Percentiles rank a stretch among this genome's conserved stretches.
These are phyloP conservation scores for Trichopria drosophilae DNA, from an alignment of 2,888 invertebrate genomes.

Conservation along the genomic window DNA sequence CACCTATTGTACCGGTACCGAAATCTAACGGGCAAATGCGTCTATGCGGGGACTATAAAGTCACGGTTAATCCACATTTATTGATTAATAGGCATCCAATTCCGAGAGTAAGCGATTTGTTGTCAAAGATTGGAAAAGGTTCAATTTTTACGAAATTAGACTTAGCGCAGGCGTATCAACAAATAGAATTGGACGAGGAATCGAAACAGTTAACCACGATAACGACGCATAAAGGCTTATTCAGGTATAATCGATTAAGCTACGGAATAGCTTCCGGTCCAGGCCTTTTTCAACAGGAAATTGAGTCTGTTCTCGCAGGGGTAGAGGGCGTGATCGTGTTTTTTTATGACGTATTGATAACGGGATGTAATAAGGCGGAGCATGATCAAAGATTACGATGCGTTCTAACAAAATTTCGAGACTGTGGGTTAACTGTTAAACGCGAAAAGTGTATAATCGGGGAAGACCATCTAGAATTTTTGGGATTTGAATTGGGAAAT, in stretches of 20 bases:
- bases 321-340: slow-evolving; percentile 49
- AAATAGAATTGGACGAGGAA: slow-evolving; percentile 44
- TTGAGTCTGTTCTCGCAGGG: slow-evolving; percentile 40
- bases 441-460: slow-evolving; percentile 25
- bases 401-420: slow-evolving; percentile 19
- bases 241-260: slow-evolving; percentile 28
- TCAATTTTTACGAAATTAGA: slow-evolving; percentile 42
- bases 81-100: slow-evolving; percentile 37
- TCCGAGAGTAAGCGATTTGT: slow-evolving; percentile 33
- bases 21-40: slow-evolving; percentile 46
- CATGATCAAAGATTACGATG: slow-evolving; percentile 41
- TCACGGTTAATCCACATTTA: slow-evolving; percentile 45
- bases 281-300: slow-evolving; percentile 45
- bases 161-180: slow-evolving; percentile 47
- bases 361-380: slow-evolving; percentile 38
- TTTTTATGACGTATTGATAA: slow-evolving; percentile 54
- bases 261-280: slow-evolving; percentile 33
- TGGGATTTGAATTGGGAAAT: slow-evolving; percentile 25
- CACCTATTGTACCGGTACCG: slow-evolving; percentile 49
- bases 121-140: slow-evolving; percentile 28
- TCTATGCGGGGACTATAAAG: slow-evolving; percentile 49
- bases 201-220: slow-evolving; percentile 41
- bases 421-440: slow-evolving; percentile 23
- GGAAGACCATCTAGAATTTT: slow-evolving; percentile 15
- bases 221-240: slow-evolving; percentile 49